Evolutionary conservation across 2,113 vertebrate species (phyloP), one percentile per base, ranked within the genome.

Genomic region (Oreochromis aureus): DNA sequence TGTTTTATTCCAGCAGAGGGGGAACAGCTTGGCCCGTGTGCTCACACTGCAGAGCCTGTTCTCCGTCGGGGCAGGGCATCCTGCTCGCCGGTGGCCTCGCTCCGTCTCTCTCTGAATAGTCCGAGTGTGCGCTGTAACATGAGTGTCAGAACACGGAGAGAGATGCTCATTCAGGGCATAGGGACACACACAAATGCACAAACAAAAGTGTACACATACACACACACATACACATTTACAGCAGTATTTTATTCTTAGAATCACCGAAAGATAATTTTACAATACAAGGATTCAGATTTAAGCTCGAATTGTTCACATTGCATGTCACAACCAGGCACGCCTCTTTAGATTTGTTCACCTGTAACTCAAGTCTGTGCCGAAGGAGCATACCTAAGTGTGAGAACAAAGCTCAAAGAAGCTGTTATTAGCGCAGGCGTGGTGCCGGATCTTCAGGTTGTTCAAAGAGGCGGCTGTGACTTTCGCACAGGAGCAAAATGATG

Each of bases 41-140:
- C 54, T 90, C 84, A 93, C 93, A 93, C 83, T 84, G 86, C 87
- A 48, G 83, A 80, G 92, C 95, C 93, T 95, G 94, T 95, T 94
- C 94, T 95, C 94, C 93, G 22, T 9, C 15, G 1, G 90, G 90
- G 89, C 94, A 88, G 91, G 93, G 92, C 93, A 94, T 94, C 94
- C 95, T 89, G 93, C 94, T 92, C 83, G 2, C 79, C 10, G 24
- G 59, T 80, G 89, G 89, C 85, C 92, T 89, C n/a, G 27, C 69
- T 81, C 85, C 58, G 80, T 81, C 61, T 83, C 82, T 24, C 59
- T 71, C 54, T 94, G 82, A 92, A 91, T 89, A 89, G 46, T 39
- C 22, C 80, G 1, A 91, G 90, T 94, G 93, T 92, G 56, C 11
- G 81, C 69, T 69, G 89, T 59, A 87, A 78, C 85, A 80, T 53